Conservation (phyloP, 2,797 vertebrate genomes). For the Channallabes apus region DNA sequence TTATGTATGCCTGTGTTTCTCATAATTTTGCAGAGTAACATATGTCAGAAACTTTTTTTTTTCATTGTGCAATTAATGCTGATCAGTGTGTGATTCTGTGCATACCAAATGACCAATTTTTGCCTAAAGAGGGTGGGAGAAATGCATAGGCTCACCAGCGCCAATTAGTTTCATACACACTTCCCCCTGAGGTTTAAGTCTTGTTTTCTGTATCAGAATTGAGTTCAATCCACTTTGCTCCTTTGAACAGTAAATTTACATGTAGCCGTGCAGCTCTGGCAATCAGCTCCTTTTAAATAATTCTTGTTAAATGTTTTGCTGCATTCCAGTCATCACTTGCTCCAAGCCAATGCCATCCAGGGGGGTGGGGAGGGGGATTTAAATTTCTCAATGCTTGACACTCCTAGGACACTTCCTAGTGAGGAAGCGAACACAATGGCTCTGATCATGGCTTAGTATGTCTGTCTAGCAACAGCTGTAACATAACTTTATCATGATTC, state of each 20-base stretch:
- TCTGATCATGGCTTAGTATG: background rate
- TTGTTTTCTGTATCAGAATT: background rate
- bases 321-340: constrained; percentile 77
- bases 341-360: constrained; percentile 57
- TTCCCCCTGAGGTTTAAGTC: background rate
- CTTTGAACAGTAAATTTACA: constrained; percentile 17
- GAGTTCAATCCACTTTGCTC: background rate
- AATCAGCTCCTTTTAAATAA: constrained; percentile 63
- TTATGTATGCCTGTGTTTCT: constrained; percentile 44
- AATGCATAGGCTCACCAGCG: background rate
- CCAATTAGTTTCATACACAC: background rate
- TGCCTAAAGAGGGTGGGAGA: background rate
- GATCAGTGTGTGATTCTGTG: background rate
- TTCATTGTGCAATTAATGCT: too few relatives aligned
- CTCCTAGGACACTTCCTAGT: constrained; percentile 22
- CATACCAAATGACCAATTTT: background rate
- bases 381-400: constrained; percentile 38
- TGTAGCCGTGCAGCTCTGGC: constrained; percentile 17
- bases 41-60: background rate
- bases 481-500: constrained; percentile 40
- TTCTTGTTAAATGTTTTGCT: constrained; percentile 73
- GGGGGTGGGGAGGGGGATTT: constrained; percentile 51
- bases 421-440: background rate
- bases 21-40: background rate
- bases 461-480: constrained; percentile 20